A percentile compares a stretch with the other conserved stretches of the same genome.
These are phyloP conservation scores for Speoplatyrhinus poulsoni DNA, from an alignment of 2,113 vertebrate species.

Conservation along the genomic window DNA sequence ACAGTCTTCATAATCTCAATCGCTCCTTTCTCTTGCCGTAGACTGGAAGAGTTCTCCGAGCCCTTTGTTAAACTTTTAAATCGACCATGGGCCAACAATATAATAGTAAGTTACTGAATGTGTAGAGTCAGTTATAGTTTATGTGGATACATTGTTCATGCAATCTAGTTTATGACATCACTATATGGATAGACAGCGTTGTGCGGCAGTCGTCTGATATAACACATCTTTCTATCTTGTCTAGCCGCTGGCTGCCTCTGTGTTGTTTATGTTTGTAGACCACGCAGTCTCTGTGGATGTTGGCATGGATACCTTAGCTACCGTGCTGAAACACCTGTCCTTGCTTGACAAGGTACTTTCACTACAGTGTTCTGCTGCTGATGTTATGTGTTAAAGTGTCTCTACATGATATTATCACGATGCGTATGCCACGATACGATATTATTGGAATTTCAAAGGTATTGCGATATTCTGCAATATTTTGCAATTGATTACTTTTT, in stretches of 20 bases:
- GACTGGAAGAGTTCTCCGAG: conserved; percentile 61
- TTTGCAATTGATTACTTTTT: too few relatives aligned
- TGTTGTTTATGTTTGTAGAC: conserved; percentile 67
- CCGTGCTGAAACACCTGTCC: conserved; percentile 51
- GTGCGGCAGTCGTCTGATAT: conserved; percentile 5
- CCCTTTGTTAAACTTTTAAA: conserved; percentile 68
- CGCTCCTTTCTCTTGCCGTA: conserved; percentile 36
- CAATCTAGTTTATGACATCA: neutral
- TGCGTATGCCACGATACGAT: too few relatives aligned
- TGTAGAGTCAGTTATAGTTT: neutral
- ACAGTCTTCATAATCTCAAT: conserved; percentile 1
- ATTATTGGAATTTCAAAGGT: too few relatives aligned
- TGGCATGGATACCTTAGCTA: conserved; percentile 50
- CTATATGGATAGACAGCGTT: conserved; percentile 4
- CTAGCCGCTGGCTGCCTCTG: conserved; percentile 67
- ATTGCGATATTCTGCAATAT: too few relatives aligned
- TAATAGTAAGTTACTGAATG: conserved; percentile 64
- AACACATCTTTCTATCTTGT: conserved; percentile 12
- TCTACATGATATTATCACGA: too few relatives aligned
- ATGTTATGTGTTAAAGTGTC: neutral
- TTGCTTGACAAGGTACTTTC: conserved; percentile 19
- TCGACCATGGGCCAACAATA: conserved; percentile 43
- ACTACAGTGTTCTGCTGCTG: too few relatives aligned
- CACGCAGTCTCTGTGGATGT: conserved; percentile 50
- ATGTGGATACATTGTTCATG: neutral